A percentile compares a stretch with the other conserved stretches of the same genome.
phyloP scores from a whole-genome alignment of 2,888 invertebrate genomes.

The Hermodice carunculata region DNA sequence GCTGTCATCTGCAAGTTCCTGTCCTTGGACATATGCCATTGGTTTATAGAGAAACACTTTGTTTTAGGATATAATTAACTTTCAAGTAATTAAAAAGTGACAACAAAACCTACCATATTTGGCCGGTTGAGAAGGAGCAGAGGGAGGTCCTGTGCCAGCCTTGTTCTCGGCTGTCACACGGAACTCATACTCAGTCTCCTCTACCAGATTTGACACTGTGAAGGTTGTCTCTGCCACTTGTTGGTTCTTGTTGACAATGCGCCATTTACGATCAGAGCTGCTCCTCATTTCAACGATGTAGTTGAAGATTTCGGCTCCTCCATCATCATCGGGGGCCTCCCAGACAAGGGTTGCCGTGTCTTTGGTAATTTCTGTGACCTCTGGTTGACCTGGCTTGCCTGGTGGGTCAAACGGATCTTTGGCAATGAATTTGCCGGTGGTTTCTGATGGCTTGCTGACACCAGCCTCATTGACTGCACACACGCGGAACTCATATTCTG shows the following conservation, averaged over 20 bases:
- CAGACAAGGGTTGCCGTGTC: slow-evolving; percentile 50
- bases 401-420: slow-evolving; percentile 57
- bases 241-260: slow-evolving; percentile 17
- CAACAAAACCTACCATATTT: slow-evolving; percentile 22
- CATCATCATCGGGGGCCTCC: slow-evolving; percentile 69
- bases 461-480: slow-evolving; percentile 67
- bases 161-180: slow-evolving; percentile 88
- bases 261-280: slow-evolving; percentile 49
- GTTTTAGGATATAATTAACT: too few species aligned
- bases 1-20: too few species aligned
- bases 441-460: slow-evolving; percentile 59
- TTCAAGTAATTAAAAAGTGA: too few species aligned
- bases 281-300: slow-evolving; percentile 59
- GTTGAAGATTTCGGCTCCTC: slow-evolving; percentile 60
- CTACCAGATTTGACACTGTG: slow-evolving; percentile 41
- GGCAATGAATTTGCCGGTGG: slow-evolving; percentile 47
- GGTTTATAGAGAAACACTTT: too few species aligned
- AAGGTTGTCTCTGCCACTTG: slow-evolving; percentile 46
- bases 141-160: slow-evolving; percentile 85
- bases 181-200: slow-evolving; percentile 78
- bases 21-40: too few species aligned
- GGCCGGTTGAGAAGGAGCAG: slow-evolving; percentile 46
- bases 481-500: slow-evolving; percentile 65
- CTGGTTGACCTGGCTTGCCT: slow-evolving; percentile 46
- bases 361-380: slow-evolving; percentile 21